Base-by-base conservation (phyloP, 2,888 invertebrate genomes). In the Salticus scenicus region DNA sequence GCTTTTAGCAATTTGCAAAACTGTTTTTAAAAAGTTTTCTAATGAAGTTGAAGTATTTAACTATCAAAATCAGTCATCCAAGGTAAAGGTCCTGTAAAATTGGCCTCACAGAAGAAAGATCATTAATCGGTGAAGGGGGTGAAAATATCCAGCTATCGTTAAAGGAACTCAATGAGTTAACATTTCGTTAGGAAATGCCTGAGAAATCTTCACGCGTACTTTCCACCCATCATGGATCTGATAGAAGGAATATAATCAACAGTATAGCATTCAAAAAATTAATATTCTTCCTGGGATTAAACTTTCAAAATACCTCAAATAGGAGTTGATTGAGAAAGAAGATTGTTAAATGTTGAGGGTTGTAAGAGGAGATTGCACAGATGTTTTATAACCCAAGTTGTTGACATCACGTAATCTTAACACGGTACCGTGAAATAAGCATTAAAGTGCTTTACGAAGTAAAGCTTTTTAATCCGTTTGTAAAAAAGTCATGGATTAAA, bases 1-100 rank as follows among this genome's bases (percentile, higher is more conserved):
- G 7, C 47, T 47, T 47, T 47, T 47, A 7, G 47, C 47, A 47
- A 47, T 47, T 47, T 47, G 7, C 47, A 47, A 17, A 47, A 47
- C 47, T 47, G 2, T 2, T 47, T 47, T 47, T 17, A 57, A 24
- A 57, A 57, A 57, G 20, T 57, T 24, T 17, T 24, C 24, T 57
- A 57, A 57, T 57, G 57, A n/a, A 57, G 57, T 57, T 24, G 1
- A 24, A 57, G 57, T 57, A 57, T 57, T 57, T 57, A 57, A 24
- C 57, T 24, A 57, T 57, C 57, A 57, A 12, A 57, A n/a, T 57
- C 47, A 47, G 47, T 47, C 47, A 24, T 24, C 57, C 12, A 24
- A 57, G 24, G 24, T 57, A 57, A 57, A 57, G 24, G 57, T 57
- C 24, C 12, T 17, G 4, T 57, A 20, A 57, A 57, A 24, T 24